Evolutionary conservation across 1,140 invertebrate species (phyloP).

Genomic region (Bicyclus anynana): DNA sequence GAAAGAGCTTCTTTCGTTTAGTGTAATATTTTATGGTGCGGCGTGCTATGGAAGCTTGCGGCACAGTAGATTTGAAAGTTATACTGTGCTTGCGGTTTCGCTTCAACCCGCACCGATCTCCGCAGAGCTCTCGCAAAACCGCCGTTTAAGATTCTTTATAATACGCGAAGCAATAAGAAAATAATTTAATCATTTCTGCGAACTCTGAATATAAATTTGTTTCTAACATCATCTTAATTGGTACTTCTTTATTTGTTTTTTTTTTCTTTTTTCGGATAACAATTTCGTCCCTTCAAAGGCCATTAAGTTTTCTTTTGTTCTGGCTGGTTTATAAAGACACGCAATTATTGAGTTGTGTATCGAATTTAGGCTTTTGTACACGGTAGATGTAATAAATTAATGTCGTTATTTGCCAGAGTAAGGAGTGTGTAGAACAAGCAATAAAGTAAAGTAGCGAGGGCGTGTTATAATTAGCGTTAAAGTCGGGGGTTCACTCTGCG

Average conservation of each 20-base stretch:
- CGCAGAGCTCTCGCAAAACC: constrained; percentile 39
- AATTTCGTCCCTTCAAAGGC: neutral
- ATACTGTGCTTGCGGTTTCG: no score
- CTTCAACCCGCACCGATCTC: constrained; percentile 40
- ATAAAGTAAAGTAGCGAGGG: constrained; percentile 27
- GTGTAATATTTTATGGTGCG: constrained; percentile 68
- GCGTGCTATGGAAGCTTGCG: constrained; percentile 37
- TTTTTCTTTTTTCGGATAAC: constrained; percentile 29
- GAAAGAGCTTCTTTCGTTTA: constrained; percentile 72
- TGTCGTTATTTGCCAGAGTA: neutral
- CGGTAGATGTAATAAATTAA: neutral
- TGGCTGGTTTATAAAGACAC: neutral
- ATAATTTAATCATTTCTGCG: constrained; percentile 58
- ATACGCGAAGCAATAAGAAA: constrained; percentile 52
- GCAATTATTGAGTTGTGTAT: neutral
- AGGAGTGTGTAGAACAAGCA: constrained; percentile 15
- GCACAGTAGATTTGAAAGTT: no score
- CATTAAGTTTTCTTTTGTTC: constrained; percentile 5
- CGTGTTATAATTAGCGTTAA: constrained; percentile 53
- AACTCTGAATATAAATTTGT: constrained; percentile 61
- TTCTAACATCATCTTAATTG: constrained; percentile 56
- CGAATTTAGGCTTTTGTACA: neutral
- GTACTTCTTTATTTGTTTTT: constrained; percentile 40
- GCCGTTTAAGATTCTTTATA: constrained; percentile 53
- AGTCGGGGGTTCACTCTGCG: constrained; percentile 43